phyloP scores from a whole-genome alignment of 1,140 invertebrate species.

The Aphaenogaster rudis region DNA sequence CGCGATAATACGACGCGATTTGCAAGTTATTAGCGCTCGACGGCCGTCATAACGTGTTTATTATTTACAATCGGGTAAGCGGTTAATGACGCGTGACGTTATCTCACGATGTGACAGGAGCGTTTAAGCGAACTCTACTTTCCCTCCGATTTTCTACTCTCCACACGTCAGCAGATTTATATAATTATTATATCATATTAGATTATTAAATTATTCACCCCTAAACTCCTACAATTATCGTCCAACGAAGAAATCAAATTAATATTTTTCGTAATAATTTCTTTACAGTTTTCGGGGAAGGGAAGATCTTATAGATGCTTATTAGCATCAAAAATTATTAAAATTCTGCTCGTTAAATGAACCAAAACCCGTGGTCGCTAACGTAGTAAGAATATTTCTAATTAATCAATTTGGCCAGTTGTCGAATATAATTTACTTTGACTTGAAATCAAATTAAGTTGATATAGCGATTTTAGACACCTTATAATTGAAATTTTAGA shows the following conservation, averaged over 20 bases:
- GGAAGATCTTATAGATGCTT: no score
- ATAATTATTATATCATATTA: no score
- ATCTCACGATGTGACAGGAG: conserved; percentile 26
- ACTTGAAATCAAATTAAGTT: no score
- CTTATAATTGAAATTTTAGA: not conserved
- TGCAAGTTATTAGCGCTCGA: conserved; percentile 35
- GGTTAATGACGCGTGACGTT: conserved; percentile 46
- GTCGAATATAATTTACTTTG: no score
- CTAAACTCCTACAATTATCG: not conserved
- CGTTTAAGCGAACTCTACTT: conserved; percentile 24
- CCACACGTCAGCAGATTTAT: conserved; percentile 5
- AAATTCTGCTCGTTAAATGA: no score
- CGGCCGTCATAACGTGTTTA: conserved; percentile 50
- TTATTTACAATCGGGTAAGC: conserved; percentile 59
- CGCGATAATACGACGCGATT: conserved; percentile 43
- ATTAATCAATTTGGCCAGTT: no score
- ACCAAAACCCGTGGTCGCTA: no score
- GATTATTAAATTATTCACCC: conserved; percentile 7
- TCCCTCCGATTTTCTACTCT: conserved; percentile 21
- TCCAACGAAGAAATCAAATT: not conserved
- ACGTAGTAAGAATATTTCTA: no score
- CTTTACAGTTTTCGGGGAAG: no score
- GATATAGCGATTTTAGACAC: not conserved
- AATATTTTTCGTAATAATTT: no score
- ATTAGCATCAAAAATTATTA: no score